Conservation (phyloP, 1,140 invertebrate species). For the Euwallacea similis region DNA sequence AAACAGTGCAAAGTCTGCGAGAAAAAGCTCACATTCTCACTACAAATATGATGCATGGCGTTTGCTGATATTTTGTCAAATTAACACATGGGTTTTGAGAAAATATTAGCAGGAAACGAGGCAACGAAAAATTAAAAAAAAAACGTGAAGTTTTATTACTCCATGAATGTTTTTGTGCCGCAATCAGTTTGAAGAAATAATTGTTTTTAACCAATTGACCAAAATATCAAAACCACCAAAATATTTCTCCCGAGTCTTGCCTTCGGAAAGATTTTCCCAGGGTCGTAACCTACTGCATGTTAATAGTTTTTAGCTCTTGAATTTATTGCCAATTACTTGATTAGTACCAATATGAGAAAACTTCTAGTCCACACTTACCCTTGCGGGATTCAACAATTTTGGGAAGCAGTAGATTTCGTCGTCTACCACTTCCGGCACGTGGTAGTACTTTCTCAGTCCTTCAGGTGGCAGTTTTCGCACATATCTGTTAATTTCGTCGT, state of each 20-base stretch:
- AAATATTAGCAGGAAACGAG: neutral
- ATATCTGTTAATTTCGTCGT: slow-evolving; percentile 84
- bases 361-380: slow-evolving; percentile 57
- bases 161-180: slow-evolving; percentile 35
- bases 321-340: too few relatives aligned
- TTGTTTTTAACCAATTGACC: too few relatives aligned
- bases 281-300: too few relatives aligned
- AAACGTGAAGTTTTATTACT: slow-evolving; percentile 22
- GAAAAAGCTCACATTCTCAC: slow-evolving; percentile 14
- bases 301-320: too few relatives aligned
- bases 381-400: slow-evolving; percentile 71
- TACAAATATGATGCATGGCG: neutral
- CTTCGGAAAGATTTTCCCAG: too few relatives aligned
- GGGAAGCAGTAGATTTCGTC: slow-evolving; percentile 94
- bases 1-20: neutral
- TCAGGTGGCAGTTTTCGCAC: slow-evolving; percentile 71
- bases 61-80: neutral
- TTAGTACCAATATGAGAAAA: too few relatives aligned
- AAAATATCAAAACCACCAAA: too few relatives aligned
- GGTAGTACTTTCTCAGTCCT: slow-evolving; percentile 80
- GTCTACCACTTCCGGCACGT: slow-evolving; percentile 79
- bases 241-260: neutral
- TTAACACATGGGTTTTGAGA: neutral
- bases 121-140: neutral
- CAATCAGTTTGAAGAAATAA: too few relatives aligned